A percentile compares a stretch with the other conserved stretches of the same genome.
Evolutionary conservation across 2,797 vertebrate genomes (phyloP).

Genomic region (Pteropus rufus): DNA sequence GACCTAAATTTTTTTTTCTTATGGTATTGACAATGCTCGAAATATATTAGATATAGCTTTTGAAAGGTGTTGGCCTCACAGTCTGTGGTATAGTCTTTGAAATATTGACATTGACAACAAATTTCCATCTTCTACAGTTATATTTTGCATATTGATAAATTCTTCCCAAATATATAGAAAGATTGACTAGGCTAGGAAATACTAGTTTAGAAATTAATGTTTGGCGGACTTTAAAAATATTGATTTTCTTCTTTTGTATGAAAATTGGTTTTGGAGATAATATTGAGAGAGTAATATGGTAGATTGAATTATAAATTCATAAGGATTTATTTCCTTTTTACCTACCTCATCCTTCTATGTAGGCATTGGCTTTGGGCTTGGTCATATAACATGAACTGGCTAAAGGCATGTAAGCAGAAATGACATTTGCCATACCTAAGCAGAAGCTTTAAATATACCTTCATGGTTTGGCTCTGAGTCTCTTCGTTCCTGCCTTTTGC

Average conservation of each 20-base stretch:
- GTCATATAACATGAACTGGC: not conserved
- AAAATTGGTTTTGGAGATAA: not conserved
- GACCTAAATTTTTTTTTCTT: not conserved
- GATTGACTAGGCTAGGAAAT: not conserved
- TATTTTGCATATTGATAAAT: not conserved
- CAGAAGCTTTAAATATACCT: not conserved
- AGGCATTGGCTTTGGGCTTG: not conserved
- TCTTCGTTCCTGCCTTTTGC: not conserved
- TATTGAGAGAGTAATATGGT: not conserved
- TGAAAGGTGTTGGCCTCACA: not conserved
- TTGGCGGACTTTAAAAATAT: not conserved
- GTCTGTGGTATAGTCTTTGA: not conserved
- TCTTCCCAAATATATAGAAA: not conserved
- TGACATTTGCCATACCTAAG: not conserved
- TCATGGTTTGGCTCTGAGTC: not conserved
- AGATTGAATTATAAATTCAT: not conserved
- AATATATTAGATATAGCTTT: not conserved
- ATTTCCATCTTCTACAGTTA: not conserved
- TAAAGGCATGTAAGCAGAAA: not conserved
- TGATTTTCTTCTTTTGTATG: not conserved
- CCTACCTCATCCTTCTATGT: not conserved
- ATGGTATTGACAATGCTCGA: not conserved
- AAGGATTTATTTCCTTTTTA: not conserved
- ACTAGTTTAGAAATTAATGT: not conserved
- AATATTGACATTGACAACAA: not conserved